Conservation (phyloP, 1,140 invertebrate genomes). For the Choristoneura fumiferana region DNA sequence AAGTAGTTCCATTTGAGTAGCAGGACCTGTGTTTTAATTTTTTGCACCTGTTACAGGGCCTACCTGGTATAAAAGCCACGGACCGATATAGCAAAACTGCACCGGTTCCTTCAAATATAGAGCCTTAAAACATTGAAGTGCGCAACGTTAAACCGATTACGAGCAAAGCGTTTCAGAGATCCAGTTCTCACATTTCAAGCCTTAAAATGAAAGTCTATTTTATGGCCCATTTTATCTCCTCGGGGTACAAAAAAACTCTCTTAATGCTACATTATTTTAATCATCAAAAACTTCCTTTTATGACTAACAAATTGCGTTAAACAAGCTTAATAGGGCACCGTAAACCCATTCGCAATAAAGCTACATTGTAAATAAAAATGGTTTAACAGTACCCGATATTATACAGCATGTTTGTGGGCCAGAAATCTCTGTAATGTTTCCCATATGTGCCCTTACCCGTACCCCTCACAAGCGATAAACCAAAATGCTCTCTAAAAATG, state of each 20-base stretch:
- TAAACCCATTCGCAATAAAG: conserved; percentile 4
- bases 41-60: no score
- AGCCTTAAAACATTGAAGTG: no score
- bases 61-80: no score
- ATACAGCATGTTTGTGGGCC: conserved; percentile 41
- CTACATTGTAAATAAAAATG: conserved; percentile 15
- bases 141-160: conserved; percentile 3
- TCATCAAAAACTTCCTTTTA: conserved; percentile 8
- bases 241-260: conserved; percentile 1
- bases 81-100: no score
- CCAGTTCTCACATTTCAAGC: conserved; percentile 6
- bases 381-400: conserved; percentile 13
- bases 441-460: conserved; percentile 53
- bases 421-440: conserved; percentile 61
- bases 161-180: neutral
- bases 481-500: conserved; percentile 65
- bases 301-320: conserved; percentile 14
- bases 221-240: neutral
- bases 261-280: conserved; percentile 3
- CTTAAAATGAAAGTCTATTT: conserved; percentile 2
- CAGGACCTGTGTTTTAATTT: no score
- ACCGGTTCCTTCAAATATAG: no score
- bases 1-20: no score
- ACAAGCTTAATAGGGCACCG: conserved; percentile 6
- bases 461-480: conserved; percentile 56